phyloP scores from a whole-genome alignment of 2,113 vertebrate genomes.

The human region DNA sequence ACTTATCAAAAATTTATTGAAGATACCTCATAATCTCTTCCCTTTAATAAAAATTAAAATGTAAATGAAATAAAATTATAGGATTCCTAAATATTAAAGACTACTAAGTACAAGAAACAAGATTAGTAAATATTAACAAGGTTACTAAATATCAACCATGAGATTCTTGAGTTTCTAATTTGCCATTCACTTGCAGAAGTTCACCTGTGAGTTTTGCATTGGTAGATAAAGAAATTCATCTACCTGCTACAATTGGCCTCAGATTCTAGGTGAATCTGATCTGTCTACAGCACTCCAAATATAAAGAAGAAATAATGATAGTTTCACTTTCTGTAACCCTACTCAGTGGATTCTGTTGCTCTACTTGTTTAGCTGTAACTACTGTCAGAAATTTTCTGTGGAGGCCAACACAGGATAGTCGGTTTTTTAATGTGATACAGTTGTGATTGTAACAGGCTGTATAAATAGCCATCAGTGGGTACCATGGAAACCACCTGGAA shows the following conservation, averaged over 20 bases:
- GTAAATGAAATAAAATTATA: not conserved
- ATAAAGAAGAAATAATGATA: not conserved
- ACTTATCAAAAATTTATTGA: not conserved
- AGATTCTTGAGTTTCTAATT: not conserved
- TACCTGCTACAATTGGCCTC: no score
- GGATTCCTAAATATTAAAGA: not conserved
- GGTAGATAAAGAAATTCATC: not conserved
- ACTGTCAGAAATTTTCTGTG: not conserved
- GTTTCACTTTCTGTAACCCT: not conserved
- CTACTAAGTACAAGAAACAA: not conserved
- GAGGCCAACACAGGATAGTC: no score
- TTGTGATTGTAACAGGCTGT: not conserved
- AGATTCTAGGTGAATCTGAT: not conserved
- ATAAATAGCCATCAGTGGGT: not conserved
- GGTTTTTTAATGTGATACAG: not conserved
- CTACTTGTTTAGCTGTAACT: not conserved
- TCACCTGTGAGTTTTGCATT: no score
- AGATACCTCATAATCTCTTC: not conserved
- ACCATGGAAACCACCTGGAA: not conserved
- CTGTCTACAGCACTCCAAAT: not conserved
- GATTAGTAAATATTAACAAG: not conserved
- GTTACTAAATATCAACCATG: not conserved
- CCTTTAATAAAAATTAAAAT: not conserved
- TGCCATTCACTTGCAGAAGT: not conserved
- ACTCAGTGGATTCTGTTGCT: accelerated